A percentile compares a stretch with the other conserved stretches of the same genome.
Conservation (phyloP, 2,113 vertebrate species). For the Cettia cetti region DNA sequence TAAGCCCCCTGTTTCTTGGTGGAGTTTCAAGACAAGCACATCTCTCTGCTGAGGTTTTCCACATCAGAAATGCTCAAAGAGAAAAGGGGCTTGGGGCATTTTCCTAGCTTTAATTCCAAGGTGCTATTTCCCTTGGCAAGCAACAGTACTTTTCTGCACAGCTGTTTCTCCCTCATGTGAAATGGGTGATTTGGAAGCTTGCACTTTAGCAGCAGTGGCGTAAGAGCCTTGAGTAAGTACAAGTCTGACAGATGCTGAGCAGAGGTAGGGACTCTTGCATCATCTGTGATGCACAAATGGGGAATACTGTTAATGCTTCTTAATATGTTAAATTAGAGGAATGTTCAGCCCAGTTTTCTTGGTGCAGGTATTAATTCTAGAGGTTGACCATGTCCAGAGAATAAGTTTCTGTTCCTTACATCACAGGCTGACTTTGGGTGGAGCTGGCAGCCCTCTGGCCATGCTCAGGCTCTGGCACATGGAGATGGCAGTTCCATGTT, state of each 20-base stretch:
- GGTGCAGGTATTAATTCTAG: not conserved
- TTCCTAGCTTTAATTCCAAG: not conserved
- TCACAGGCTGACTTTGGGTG: fast-evolving
- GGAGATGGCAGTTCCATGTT: not conserved
- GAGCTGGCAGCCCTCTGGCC: not conserved
- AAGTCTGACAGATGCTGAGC: not conserved
- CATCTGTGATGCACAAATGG: not conserved
- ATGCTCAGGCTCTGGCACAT: fast-evolving
- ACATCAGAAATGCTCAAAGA: not conserved
- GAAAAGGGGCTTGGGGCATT: not conserved
- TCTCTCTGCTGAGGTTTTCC: not conserved
- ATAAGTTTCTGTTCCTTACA: not conserved
- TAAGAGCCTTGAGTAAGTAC: not conserved
- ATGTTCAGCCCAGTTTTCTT: not conserved
- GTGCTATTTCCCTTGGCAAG: not conserved
- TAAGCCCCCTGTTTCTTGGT: not conserved
- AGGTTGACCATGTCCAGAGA: not conserved
- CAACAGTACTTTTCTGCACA: not conserved
- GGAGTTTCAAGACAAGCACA: not conserved
- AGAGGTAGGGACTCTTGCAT: not conserved
- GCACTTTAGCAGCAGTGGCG: fast-evolving
- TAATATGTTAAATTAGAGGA: not conserved
- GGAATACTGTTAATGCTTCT: not conserved
- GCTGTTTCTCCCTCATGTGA: not conserved
- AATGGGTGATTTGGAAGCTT: not conserved